Base-by-base conservation (phyloP, 2,113 vertebrate genomes). In the Marmota monax region DNA sequence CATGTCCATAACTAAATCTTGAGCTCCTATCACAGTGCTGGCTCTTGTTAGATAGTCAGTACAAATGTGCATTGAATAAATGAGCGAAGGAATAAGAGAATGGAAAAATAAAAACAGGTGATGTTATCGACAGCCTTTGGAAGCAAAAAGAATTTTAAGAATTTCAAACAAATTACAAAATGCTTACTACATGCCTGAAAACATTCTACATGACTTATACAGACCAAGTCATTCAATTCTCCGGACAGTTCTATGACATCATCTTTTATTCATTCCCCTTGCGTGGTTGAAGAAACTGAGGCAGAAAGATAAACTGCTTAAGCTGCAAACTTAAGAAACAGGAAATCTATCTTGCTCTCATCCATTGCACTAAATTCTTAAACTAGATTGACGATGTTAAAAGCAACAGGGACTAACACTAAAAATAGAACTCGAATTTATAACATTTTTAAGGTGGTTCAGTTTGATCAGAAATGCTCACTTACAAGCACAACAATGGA, bases 111-210 rank as follows among this genome's bases (percentile, higher is more conserved):
- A 89, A 93, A 94, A 74, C 10, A 51, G 23, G 25, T 67, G 32
- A 77, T 25, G 32, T 72, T 73, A 93, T 1, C 88, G 92, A 85
- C 65, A 89, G 39, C 8, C 23, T 25, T 0, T 84, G 37, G 77
- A 77, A 82, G 51, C 34, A 93, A 82, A 85, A 5, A 42, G 63
- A 96, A 92, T 10, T 58, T 78, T 69, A 73, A 77, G 65, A 37
- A 56, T 23, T 86, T 86, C 76, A 96, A 87, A 70, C 16, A 90
- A 95, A 97, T 67, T 34, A n/a, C 32, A 22, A 91, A 93, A 82
- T 88, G n/a, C 23, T 92, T 74, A 61, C n/a, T 32, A 32, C 85
- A n/a, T 56, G 10, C 37, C 18, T 14, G 70, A 17, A 18, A 20
- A 18, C 69, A n/a, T 76, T 89, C 70, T 83, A 74, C 7, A 20